phyloP scores from a whole-genome alignment of 2,797 vertebrate genomes.

The Siniperca obscura region DNA sequence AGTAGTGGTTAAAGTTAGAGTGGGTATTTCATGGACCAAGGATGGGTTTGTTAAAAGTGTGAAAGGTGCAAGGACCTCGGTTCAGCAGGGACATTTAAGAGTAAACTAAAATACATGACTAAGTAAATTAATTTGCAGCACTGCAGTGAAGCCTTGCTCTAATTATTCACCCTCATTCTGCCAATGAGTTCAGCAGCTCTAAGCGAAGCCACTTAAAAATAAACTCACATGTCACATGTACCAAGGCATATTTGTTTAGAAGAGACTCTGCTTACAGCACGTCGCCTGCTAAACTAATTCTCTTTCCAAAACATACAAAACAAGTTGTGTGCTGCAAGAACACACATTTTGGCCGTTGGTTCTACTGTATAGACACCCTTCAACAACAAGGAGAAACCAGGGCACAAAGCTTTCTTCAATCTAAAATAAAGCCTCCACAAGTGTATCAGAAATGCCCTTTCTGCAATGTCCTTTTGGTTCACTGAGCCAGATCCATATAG shows the following conservation, averaged over 20 bases:
- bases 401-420: slow-evolving; percentile 4
- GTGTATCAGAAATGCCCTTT: slow-evolving; percentile 39
- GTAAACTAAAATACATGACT: slow-evolving; percentile 14
- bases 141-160: slow-evolving; percentile 39
- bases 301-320: slow-evolving; percentile 28
- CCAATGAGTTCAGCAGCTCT: slow-evolving; percentile 57
- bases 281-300: slow-evolving; percentile 41
- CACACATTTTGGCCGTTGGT: neutral
- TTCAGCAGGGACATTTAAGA: neutral
- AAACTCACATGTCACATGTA: slow-evolving; percentile 70
- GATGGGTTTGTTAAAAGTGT: neutral
- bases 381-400: neutral
- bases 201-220: slow-evolving; percentile 67
- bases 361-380: slow-evolving; percentile 16
- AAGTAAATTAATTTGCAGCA: slow-evolving; percentile 22
- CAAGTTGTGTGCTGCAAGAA: neutral
- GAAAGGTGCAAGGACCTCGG: neutral
- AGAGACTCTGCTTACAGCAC: slow-evolving; percentile 48
- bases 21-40: too few species aligned
- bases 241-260: slow-evolving; percentile 52
- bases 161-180: slow-evolving; percentile 65
- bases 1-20: neutral
- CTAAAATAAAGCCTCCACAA: slow-evolving; percentile 9
- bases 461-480: slow-evolving; percentile 27
- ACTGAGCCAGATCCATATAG: slow-evolving; percentile 14